Percentiles rank a stretch among this genome's conserved stretches.
phyloP scores from a whole-genome alignment of 2,797 vertebrate genomes.

The Morelia viridis region DNA sequence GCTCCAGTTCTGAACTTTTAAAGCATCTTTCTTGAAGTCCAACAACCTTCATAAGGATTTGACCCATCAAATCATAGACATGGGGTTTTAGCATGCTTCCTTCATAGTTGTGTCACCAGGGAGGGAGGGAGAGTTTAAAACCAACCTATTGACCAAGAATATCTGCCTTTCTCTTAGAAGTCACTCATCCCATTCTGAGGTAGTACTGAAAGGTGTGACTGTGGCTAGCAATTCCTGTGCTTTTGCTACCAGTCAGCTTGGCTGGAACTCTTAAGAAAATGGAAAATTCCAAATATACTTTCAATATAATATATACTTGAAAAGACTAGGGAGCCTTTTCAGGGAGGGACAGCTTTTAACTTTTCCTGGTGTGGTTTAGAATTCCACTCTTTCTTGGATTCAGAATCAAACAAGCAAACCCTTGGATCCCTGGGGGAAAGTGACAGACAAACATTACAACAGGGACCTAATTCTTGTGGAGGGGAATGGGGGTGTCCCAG shows the following conservation, averaged over 20 bases:
- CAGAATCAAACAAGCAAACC: slow-evolving; percentile 1
- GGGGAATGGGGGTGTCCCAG: slow-evolving; percentile 19
- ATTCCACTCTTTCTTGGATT: slow-evolving; percentile 17
- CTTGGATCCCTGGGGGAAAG: slow-evolving; percentile 29
- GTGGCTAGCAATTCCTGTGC: not conserved
- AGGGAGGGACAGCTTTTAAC: not conserved
- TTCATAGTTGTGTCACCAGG: not conserved
- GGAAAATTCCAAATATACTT: slow-evolving; percentile 16
- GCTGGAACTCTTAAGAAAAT: not conserved
- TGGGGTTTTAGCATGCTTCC: not conserved
- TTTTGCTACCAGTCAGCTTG: not conserved
- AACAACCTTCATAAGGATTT: not conserved
- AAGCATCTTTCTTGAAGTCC: not conserved
- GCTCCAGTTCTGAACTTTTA: not conserved
- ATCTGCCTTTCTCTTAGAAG: not conserved
- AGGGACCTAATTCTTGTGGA: slow-evolving; percentile 31
- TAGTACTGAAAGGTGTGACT: not conserved
- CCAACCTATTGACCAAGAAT: not conserved
- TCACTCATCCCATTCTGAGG: not conserved
- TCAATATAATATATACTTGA: not conserved
- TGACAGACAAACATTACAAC: slow-evolving; percentile 8
- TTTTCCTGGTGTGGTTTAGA: slow-evolving; percentile 16
- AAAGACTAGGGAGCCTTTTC: not conserved
- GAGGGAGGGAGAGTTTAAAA: not conserved
- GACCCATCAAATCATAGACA: not conserved